Conservation (phyloP, 2,888 invertebrate species). For the Tipula unca region DNA sequence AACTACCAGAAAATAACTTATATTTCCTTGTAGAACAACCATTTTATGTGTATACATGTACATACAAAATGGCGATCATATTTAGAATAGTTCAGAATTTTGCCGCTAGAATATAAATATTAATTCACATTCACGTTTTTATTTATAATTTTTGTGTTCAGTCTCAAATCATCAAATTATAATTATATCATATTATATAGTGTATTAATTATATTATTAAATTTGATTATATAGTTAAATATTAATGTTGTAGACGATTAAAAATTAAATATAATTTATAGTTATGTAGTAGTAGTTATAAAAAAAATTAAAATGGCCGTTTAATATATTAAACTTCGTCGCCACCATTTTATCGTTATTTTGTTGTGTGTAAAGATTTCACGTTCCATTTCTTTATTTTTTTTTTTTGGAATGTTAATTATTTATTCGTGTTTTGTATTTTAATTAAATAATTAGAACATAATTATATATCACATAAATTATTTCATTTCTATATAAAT, state of each 20-base stretch:
- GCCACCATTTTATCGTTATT: neutral
- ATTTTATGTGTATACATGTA: neutral
- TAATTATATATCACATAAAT: neutral
- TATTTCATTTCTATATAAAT: neutral
- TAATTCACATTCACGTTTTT: neutral
- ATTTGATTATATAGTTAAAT: neutral
- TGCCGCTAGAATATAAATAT: neutral
- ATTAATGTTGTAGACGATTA: neutral
- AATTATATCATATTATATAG: neutral
- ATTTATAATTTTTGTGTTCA: neutral
- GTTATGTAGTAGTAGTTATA: neutral
- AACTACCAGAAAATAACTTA: neutral
- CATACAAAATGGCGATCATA: neutral
- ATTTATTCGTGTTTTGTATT: neutral
- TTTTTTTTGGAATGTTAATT: neutral
- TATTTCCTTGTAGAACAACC: neutral
- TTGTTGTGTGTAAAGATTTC: neutral
- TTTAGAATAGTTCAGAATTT: neutral
- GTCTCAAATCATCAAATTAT: neutral
- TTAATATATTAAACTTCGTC: neutral
- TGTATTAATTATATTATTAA: neutral
- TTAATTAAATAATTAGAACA: neutral
- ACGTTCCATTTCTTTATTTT: too few species aligned
- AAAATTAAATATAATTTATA: neutral
- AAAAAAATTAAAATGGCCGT: neutral